Conservation (phyloP, 2,888 invertebrate genomes). For the Trisateles emortualis region DNA sequence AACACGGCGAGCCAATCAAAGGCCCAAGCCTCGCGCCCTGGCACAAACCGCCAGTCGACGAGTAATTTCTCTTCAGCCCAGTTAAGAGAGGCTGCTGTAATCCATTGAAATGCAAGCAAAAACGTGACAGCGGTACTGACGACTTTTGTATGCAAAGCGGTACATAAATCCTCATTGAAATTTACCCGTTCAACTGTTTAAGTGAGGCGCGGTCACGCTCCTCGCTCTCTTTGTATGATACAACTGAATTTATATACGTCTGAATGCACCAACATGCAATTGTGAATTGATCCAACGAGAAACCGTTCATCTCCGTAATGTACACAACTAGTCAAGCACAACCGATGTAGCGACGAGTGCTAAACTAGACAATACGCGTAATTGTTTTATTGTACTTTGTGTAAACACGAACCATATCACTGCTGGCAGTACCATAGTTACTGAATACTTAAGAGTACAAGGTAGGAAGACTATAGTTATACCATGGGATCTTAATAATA, state of each 20-base stretch:
- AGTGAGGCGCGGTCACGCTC: conserved; percentile 54
- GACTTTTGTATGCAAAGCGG: conserved; percentile 53
- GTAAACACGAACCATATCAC: conserved; percentile 12
- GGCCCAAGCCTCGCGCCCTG: conserved; percentile 16
- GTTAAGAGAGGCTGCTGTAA: conserved; percentile 32
- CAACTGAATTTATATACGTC: conserved; percentile 43
- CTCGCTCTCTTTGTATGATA: conserved; percentile 39
- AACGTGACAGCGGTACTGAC: conserved; percentile 50
- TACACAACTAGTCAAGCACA: conserved; percentile 25
- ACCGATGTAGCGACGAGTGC: conserved; percentile 4
- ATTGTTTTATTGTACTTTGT: conserved; percentile 4
- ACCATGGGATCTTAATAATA: no score
- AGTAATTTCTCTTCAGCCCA: conserved; percentile 46
- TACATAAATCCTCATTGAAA: conserved; percentile 48
- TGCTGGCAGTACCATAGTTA: no score
- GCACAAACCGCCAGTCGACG: conserved; percentile 15
- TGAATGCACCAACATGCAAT: conserved; percentile 55
- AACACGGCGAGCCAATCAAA: conserved; percentile 43
- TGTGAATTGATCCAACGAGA: conserved; percentile 54
- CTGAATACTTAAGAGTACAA: no score
- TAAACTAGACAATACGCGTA: neutral
- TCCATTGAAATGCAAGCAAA: conserved; percentile 53
- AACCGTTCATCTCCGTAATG: conserved; percentile 57
- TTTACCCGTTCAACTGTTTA: conserved; percentile 26
- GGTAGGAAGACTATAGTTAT: no score